A percentile compares a stretch with the other conserved stretches of the same genome.
Conservation (phyloP, 1,140 invertebrate genomes). For the Sarcophaga bullata region DNA sequence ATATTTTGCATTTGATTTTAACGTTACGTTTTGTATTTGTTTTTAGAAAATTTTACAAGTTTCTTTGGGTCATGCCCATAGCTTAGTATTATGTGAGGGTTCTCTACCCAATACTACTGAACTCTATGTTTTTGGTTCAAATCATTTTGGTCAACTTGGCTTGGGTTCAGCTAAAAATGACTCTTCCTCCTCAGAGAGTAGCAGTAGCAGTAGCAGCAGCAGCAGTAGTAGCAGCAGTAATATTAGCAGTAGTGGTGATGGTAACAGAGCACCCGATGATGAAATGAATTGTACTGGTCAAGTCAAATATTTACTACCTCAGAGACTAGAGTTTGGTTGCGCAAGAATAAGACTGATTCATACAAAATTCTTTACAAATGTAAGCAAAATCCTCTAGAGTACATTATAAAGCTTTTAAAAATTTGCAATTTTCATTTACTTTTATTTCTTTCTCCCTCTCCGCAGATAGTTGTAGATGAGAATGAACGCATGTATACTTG, state of each 20-base stretch:
- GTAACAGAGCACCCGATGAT: slow-evolving; percentile 55
- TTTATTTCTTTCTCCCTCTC: slow-evolving; percentile 43
- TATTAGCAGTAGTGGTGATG: not conserved
- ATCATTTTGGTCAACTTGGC: slow-evolving; percentile 82
- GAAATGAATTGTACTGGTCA: slow-evolving; percentile 44
- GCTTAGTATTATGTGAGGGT: slow-evolving; percentile 69
- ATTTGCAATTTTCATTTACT: not conserved
- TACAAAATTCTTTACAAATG: slow-evolving; percentile 85
- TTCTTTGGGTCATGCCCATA: slow-evolving; percentile 80
- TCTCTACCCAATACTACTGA: slow-evolving; percentile 65
- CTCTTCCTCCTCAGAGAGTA: slow-evolving; percentile 66
- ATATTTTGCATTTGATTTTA: not conserved
- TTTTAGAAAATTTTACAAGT: slow-evolving; percentile 68
- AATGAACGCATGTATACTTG: slow-evolving; percentile 78
- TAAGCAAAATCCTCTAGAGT: slow-evolving; percentile 66
- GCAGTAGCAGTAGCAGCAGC: slow-evolving; percentile 25
- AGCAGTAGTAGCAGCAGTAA: slow-evolving; percentile 22
- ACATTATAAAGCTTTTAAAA: not conserved
- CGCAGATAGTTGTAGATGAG: slow-evolving; percentile 76
- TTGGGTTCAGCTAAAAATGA: slow-evolving; percentile 66
- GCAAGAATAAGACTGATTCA: slow-evolving; percentile 73
- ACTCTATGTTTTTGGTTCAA: slow-evolving; percentile 81
- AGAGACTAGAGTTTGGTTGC: slow-evolving; percentile 69
- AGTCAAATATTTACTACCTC: slow-evolving; percentile 67
- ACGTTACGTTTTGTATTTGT: not conserved